Evolutionary conservation across 2,113 vertebrate genomes (phyloP).

Genomic region (Rostratula benghalensis): DNA sequence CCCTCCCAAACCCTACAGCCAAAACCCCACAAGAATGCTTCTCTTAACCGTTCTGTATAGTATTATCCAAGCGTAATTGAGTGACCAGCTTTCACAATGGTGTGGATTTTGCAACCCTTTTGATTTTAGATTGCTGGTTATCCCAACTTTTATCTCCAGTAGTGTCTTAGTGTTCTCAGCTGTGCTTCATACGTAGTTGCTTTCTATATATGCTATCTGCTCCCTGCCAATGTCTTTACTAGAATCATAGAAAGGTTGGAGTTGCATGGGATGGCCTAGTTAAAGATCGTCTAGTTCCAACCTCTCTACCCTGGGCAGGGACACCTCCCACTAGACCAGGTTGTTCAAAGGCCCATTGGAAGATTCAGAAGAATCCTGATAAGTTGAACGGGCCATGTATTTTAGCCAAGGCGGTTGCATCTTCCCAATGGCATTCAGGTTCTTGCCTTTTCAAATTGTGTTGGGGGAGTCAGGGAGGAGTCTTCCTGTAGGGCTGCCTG

Average conservation of each 20-base stretch:
- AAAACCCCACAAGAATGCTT: neutral
- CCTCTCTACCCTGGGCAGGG: neutral
- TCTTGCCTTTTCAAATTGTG: neutral
- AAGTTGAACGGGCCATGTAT: neutral
- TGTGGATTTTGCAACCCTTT: neutral
- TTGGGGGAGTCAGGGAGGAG: neutral
- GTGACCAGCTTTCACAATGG: neutral
- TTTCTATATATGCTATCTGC: neutral
- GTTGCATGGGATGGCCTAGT: neutral
- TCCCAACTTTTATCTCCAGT: neutral
- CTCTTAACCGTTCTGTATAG: neutral
- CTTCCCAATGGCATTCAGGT: neutral
- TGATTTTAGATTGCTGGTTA: neutral
- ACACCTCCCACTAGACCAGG: neutral
- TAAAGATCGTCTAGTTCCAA: neutral
- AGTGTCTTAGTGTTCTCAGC: neutral
- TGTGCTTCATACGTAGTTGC: neutral
- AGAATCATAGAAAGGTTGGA: neutral
- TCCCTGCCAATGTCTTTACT: neutral
- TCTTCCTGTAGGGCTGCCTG: neutral
- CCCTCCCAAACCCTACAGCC: neutral
- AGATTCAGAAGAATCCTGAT: neutral
- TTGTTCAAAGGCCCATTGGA: neutral
- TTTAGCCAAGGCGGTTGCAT: neutral
- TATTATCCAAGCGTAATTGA: neutral